Conservation (phyloP, 2,888 invertebrate genomes). For the Bedellia somnulentella region DNA sequence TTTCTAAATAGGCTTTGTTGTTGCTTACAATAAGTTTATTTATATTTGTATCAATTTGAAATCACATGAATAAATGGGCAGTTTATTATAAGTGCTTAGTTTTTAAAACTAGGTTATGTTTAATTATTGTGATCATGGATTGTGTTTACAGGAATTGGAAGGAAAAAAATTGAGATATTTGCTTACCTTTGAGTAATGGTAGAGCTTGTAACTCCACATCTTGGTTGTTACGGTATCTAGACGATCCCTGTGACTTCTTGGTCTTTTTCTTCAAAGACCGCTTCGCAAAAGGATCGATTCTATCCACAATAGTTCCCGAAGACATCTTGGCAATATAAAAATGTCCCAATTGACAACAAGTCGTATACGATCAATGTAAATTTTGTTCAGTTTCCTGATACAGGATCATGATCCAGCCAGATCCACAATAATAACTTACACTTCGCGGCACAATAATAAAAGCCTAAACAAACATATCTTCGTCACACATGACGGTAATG, state of each 20-base stretch:
- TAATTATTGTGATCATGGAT: too few species aligned
- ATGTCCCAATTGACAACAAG: conserved; percentile 54
- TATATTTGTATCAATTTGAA: too few species aligned
- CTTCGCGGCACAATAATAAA: conserved; percentile 54
- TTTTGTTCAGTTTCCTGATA: conserved; percentile 46
- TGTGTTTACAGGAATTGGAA: too few species aligned
- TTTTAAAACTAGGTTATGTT: too few species aligned
- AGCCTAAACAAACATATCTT: conserved; percentile 60
- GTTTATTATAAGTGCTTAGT: too few species aligned
- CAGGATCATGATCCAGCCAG: conserved; percentile 57
- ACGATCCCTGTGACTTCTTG: conserved; percentile 98
- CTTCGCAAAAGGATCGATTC: conserved; percentile 99
- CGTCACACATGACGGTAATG: conserved; percentile 61
- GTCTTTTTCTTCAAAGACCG: conserved; percentile 97
- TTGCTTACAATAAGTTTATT: too few species aligned
- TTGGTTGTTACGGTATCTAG: conserved; percentile 96
- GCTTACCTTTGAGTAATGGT: conserved; percentile 93
- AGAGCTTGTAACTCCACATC: conserved; percentile 96
- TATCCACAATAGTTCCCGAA: conserved; percentile 94
- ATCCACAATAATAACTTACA: conserved; percentile 49
- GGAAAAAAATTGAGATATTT: too few species aligned
- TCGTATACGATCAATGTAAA: conserved; percentile 52
- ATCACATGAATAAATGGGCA: too few species aligned
- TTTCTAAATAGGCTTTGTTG: too few species aligned
- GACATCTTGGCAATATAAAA: conserved; percentile 62